Percentiles rank a stretch among this genome's conserved stretches.
Conservation (phyloP, 2,888 invertebrate species). For the Meghimatium bilineatum region DNA sequence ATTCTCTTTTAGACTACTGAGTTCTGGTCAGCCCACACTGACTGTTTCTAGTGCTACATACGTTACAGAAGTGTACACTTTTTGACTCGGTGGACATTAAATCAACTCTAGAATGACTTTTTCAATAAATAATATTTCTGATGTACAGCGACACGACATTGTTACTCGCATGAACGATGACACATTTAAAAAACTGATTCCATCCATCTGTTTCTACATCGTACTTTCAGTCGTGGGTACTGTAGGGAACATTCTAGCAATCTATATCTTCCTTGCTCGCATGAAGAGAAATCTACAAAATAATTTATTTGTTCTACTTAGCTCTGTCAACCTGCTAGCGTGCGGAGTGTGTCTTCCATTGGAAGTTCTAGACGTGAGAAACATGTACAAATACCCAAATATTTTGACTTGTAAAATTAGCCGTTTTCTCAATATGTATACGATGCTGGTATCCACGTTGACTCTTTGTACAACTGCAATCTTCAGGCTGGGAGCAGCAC, state of each 20-base stretch:
- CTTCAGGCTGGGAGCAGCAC: conserved; percentile 17
- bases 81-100: too few species aligned
- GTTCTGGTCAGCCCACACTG: too few species aligned
- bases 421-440: conserved; percentile 25
- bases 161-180: neutral
- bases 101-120: neutral
- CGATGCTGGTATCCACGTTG: neutral
- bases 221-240: conserved; percentile 6
- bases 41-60: too few species aligned
- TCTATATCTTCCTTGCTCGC: conserved; percentile 20
- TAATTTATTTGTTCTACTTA: conserved; percentile 23
- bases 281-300: conserved; percentile 31
- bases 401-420: neutral
- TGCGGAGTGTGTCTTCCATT: conserved; percentile 30
- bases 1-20: too few species aligned
- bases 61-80: too few species aligned
- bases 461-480: conserved; percentile 9
- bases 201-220: conserved; percentile 8
- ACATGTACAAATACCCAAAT: conserved; percentile 25
- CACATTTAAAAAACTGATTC: conserved; percentile 19
- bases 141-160: neutral
- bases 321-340: conserved; percentile 19
- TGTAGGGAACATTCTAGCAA: conserved; percentile 27
- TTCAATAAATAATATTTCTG: neutral
- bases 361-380: conserved; percentile 14